Base-by-base conservation (phyloP, 2,888 invertebrate genomes). In the Nymphalis polychloros region DNA sequence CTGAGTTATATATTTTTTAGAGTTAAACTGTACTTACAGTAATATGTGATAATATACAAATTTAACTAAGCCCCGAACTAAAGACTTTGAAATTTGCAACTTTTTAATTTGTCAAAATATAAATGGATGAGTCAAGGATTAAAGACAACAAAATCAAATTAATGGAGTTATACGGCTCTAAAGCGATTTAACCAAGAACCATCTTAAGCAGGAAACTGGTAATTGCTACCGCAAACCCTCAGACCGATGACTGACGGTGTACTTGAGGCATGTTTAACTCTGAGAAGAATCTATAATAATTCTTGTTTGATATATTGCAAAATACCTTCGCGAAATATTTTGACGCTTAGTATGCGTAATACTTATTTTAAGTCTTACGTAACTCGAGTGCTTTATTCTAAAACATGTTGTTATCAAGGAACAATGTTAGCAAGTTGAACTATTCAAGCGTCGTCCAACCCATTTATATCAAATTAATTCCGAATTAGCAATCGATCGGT, bases 401-500 rank as follows among this genome's bases (percentile, higher is more conserved):
- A 41, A 41, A 41, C 35, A 41, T 13, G 13, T 41, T 13, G 41
- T 41, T 3, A 13, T 52, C 20, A 5, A 27, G 23, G 13, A 23
- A 27, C 52, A 23, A 52, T 13, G 52, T 23, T 23, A 16, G 52
- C 52, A 17, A 31, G n/a, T n/a, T 17, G 31, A 31, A 55, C 27
- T 31, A 16, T 50, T 41, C 23, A 19, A 19, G 13, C n/a, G 27
- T 60, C 23, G 48, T 19, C 8, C 17, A 20, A 50, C 16, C 61
- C 64, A 64, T 64, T 64, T 64, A 64, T 62, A 57, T 61, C 64
- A 67, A 72, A 67, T 74, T 70, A 70, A 72, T 68, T 66, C 68
- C 46, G 49, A 65, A 72, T 72, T 70, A 72, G 68, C 72, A 64
- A 70, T 68, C 70, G 68, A 72, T 70, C 65, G 70, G 63, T 59